Percentiles rank a stretch among this genome's conserved stretches.
phyloP scores from a whole-genome alignment of 2,888 invertebrate genomes.

The Agrochola lota region DNA sequence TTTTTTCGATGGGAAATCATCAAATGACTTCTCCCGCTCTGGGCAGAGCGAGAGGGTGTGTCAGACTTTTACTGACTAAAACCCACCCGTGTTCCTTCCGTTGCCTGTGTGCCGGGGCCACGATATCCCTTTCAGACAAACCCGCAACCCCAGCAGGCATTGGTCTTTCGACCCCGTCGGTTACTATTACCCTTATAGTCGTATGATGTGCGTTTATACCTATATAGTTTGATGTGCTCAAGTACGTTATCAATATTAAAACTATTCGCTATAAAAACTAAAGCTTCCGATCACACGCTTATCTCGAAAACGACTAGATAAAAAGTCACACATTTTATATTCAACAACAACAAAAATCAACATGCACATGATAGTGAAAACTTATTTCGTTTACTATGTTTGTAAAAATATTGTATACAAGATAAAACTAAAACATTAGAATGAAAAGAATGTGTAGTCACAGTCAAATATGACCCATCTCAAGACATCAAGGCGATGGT shows the following conservation, averaged over 20 bases:
- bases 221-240: not conserved
- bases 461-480: not conserved
- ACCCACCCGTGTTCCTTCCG: no score
- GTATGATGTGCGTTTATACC: not conserved
- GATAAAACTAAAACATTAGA: slow-evolving; percentile 20
- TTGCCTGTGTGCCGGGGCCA: no score
- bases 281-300: not conserved
- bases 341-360: not conserved
- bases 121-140: no score
- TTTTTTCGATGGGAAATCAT: no score
- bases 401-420: not conserved
- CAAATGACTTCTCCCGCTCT: no score
- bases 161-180: no score
- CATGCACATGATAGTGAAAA: not conserved
- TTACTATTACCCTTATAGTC: not conserved
- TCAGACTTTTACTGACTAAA: no score
- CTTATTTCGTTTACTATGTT: not conserved
- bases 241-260: not conserved
- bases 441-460: not conserved
- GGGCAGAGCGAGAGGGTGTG: no score
- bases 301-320: slow-evolving; percentile 8
- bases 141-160: no score
- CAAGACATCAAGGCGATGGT: not conserved
- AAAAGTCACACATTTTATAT: not conserved
- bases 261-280: not conserved